Evolutionary conservation across 2,113 vertebrate genomes (phyloP).

Genomic region (Toxotes jaculatrix): DNA sequence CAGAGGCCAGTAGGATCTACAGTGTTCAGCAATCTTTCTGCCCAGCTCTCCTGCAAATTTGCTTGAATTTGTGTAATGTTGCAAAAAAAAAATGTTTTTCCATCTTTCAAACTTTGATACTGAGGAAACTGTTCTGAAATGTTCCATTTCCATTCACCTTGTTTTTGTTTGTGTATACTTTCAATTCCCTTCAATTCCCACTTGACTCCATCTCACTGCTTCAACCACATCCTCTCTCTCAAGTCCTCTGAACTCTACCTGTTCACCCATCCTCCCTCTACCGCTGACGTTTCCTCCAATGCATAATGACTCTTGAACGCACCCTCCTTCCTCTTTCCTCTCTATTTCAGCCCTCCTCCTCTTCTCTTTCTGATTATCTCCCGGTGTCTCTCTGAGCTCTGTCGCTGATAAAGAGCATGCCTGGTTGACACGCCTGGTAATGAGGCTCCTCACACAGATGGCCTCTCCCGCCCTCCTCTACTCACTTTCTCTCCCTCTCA

Average conservation of each 20-base stretch:
- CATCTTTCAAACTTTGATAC: not conserved
- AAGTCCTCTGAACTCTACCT: slow-evolving; percentile 30
- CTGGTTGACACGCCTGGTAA: slow-evolving; percentile 79
- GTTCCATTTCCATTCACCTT: slow-evolving; percentile 10
- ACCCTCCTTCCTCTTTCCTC: slow-evolving; percentile 43
- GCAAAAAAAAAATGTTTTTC: not conserved
- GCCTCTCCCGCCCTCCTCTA: slow-evolving; percentile 64
- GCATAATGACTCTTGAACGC: slow-evolving; percentile 46
- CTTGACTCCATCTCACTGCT: not conserved
- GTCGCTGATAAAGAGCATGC: slow-evolving; percentile 73
- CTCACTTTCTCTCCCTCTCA: slow-evolving; percentile 33
- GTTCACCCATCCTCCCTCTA: slow-evolving; percentile 36
- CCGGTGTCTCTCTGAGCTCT: slow-evolving; percentile 68
- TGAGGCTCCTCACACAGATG: slow-evolving; percentile 78
- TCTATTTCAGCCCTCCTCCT: slow-evolving; percentile 44
- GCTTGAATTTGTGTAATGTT: not conserved
- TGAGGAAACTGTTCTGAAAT: not conserved
- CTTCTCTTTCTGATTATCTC: slow-evolving; percentile 71
- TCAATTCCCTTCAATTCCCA: not conserved
- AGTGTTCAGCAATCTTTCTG: not conserved
- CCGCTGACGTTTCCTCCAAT: slow-evolving; percentile 26
- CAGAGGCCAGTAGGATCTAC: not conserved
- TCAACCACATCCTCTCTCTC: slow-evolving; percentile 29
- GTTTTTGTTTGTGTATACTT: slow-evolving; percentile 14
- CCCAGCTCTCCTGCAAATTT: not conserved